Base-by-base conservation (phyloP, 1,140 invertebrate species). In the Drosophila tristis region DNA sequence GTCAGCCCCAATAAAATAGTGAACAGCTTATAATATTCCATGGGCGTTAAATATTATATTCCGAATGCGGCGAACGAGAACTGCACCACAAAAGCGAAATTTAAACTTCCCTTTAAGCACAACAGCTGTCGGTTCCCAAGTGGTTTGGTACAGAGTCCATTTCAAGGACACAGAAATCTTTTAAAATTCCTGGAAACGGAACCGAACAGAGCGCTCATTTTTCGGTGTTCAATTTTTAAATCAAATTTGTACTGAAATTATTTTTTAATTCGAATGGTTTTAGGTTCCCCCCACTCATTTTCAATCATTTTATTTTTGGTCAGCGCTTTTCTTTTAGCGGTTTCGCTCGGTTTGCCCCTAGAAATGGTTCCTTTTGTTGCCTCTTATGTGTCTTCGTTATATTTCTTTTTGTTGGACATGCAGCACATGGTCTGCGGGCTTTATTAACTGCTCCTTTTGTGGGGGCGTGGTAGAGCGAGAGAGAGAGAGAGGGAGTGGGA, bases 371-470 rank as follows among this genome's bases (percentile, higher is more conserved):
- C 55, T 54, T 54, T 16, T 23, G 23, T 39, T 42, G 23, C 16
- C 31, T 54, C 35, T 39, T 39, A 39, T 39, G 35, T 39, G 35
- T 39, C 35, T 39, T 39, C 35, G 35, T 13, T 39, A 13, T 39
- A 13, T 13, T 4, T 39, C 8, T 20, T 26, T 45, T 58, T 78
- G 51, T 77, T 61, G 65, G 60, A 78, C 70, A 65, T 62, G 63
- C 62, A 53, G 61, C 72, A 77, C 77, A 86, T 77, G 76, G 55
- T 62, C 77, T 73, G 73, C 74, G 81, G 54, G 67, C 78, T 81
- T 85, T 85, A 85, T 85, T 85, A 86, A 85, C 78, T 81, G 58
- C 54, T 9, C 55, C 79, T 56, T 80, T 80, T 76, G 74, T 80
- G 42, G 53, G 35, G 39, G 64, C 73, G 61, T 23, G 29, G 49